Evolutionary conservation across 2,113 vertebrate species (phyloP).

Genomic region (Catagonus wagneri): DNA sequence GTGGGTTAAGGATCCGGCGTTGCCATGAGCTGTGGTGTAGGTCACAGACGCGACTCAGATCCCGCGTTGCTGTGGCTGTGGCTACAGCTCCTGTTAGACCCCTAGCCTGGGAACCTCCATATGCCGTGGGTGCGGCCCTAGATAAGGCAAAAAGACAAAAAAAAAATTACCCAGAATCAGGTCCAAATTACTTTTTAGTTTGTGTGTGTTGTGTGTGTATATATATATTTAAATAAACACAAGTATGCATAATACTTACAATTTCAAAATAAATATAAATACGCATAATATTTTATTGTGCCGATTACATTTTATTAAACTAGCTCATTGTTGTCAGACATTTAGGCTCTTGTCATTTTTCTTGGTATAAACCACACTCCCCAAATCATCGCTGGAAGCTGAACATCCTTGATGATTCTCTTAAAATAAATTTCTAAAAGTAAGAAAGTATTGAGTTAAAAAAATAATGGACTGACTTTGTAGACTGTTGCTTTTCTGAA

Average conservation of each 20-base stretch:
- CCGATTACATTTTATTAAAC: background rate
- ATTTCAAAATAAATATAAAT: background rate
- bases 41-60: too few species aligned
- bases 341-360: conserved; percentile 26
- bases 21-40: too few species aligned
- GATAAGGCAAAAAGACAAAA: background rate
- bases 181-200: background rate
- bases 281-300: background rate
- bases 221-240: too few species aligned
- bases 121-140: too few species aligned
- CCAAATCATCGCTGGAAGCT: conserved; percentile 13
- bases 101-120: too few species aligned
- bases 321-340: background rate
- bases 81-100: too few species aligned
- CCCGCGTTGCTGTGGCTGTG: too few species aligned
- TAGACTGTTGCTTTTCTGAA: background rate
- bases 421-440: conserved; percentile 44
- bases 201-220: too few species aligned
- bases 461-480: background rate
- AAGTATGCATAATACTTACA: too few species aligned
- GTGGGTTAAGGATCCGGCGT: too few species aligned
- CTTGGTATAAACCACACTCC: background rate
- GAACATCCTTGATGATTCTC: background rate
- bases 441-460: background rate
- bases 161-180: background rate